phyloP scores from a whole-genome alignment of 2,113 vertebrate species.

The Pollachius pollachius region DNA sequence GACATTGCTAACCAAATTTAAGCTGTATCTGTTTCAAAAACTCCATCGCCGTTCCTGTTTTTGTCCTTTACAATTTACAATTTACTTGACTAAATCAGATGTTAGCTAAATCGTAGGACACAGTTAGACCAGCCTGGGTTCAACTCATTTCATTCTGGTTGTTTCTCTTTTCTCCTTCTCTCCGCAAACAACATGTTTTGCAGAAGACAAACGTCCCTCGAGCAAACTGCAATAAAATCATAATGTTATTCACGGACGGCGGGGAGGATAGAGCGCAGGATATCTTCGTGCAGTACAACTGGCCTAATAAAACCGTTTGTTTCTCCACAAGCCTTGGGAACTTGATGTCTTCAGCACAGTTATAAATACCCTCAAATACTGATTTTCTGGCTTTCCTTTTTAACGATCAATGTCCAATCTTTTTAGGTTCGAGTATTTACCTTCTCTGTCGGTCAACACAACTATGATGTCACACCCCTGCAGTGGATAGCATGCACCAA shows the following conservation, averaged over 20 bases:
- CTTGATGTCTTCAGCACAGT: constrained; percentile 6
- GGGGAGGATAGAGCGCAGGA: constrained; percentile 97
- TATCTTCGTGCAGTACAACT: constrained; percentile 97
- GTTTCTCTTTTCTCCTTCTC: background rate
- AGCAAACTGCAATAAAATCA: constrained; percentile 98
- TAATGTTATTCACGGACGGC: constrained; percentile 97
- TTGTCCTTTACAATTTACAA: background rate
- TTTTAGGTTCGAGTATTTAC: constrained; percentile 86
- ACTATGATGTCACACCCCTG: constrained; percentile 95
- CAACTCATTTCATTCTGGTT: background rate
- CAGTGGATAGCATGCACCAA: constrained; percentile 99
- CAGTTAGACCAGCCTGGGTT: too few species aligned
- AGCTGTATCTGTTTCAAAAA: background rate
- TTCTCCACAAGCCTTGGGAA: background rate
- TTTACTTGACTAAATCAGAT: background rate
- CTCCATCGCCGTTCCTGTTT: too few species aligned
- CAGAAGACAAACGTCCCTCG: constrained; percentile 89
- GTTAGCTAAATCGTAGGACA: background rate
- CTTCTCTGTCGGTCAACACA: constrained; percentile 97
- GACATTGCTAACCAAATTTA: background rate
- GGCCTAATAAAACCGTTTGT: constrained; percentile 95
- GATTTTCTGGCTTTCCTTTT: background rate
- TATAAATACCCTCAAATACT: background rate
- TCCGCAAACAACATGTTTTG: constrained; percentile 17
- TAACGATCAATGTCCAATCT: background rate